phyloP scores from a whole-genome alignment of 2,113 vertebrate genomes.

The Trinectes maculatus region DNA sequence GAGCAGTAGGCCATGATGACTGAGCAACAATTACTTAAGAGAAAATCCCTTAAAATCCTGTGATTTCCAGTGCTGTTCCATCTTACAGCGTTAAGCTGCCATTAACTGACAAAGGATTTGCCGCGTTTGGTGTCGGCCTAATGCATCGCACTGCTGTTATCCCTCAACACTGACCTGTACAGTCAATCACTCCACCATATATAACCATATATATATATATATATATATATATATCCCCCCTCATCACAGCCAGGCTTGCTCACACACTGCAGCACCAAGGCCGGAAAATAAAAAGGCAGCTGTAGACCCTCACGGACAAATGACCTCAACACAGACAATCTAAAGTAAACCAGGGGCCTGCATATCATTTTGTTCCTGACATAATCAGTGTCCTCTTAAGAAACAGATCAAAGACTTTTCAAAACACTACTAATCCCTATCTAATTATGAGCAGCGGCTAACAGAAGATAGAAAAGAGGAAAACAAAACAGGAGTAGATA shows the following conservation, averaged over 20 bases:
- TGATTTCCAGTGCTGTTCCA: conserved; percentile 45
- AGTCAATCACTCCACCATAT: conserved; percentile 51
- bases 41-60: conserved; percentile 68
- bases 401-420: conserved; percentile 58
- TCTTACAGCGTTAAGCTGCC: conserved; percentile 65
- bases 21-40: conserved; percentile 66
- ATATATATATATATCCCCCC: conserved; percentile 28
- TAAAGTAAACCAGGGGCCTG: conserved; percentile 8
- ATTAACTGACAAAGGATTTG: conserved; percentile 74
- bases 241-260: conserved; percentile 28
- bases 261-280: conserved; percentile 7
- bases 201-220: conserved; percentile 16
- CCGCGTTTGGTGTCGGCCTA: conserved; percentile 51
- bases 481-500: conserved; percentile 55
- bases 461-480: conserved; percentile 29
- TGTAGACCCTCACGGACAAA: conserved; percentile 5
- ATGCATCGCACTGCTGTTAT: conserved; percentile 42
- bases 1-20: conserved; percentile 19
- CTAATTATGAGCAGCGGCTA: conserved; percentile 57
- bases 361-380: conserved; percentile 20
- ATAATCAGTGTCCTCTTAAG: conserved; percentile 46
- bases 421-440: conserved; percentile 48
- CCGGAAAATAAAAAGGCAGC: conserved; percentile 1
- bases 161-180: conserved; percentile 44
- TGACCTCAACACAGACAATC: conserved; percentile 23